Conservation (phyloP, 2,113 vertebrate species). For the Pelusios castaneus region DNA sequence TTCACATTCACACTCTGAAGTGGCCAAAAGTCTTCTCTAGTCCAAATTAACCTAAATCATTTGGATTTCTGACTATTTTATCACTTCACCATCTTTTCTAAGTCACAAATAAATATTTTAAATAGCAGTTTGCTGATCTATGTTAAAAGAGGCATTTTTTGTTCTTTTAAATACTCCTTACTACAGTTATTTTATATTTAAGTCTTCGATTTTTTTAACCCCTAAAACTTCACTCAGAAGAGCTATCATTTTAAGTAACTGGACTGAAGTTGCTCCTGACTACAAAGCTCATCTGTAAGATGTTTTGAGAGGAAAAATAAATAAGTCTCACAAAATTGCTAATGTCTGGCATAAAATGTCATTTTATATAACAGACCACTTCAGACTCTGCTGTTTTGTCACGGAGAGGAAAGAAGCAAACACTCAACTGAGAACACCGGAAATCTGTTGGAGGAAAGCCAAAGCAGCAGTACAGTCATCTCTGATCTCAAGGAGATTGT, state of each 20-base stretch:
- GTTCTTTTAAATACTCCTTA: background rate
- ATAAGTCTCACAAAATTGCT: background rate
- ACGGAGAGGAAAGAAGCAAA: background rate
- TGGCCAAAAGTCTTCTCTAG: background rate
- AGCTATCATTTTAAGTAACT: background rate
- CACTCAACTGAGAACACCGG: background rate
- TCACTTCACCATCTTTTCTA: background rate
- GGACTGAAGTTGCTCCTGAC: background rate
- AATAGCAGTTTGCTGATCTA: background rate
- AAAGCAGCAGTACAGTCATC: accelerated
- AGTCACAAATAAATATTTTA: background rate
- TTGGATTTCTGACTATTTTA: accelerated
- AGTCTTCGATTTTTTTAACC: background rate
- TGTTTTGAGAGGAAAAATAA: background rate
- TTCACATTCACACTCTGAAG: background rate
- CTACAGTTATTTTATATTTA: background rate
- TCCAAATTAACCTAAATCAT: background rate
- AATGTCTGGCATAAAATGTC: background rate
- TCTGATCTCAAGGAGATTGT: background rate
- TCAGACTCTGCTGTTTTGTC: background rate
- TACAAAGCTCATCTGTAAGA: background rate
- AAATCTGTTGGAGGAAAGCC: background rate
- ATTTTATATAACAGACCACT: background rate
- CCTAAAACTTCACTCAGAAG: background rate
- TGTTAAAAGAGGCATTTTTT: background rate